phyloP scores from a whole-genome alignment of 2,888 invertebrate genomes.

The Parnassius mnemosyne region DNA sequence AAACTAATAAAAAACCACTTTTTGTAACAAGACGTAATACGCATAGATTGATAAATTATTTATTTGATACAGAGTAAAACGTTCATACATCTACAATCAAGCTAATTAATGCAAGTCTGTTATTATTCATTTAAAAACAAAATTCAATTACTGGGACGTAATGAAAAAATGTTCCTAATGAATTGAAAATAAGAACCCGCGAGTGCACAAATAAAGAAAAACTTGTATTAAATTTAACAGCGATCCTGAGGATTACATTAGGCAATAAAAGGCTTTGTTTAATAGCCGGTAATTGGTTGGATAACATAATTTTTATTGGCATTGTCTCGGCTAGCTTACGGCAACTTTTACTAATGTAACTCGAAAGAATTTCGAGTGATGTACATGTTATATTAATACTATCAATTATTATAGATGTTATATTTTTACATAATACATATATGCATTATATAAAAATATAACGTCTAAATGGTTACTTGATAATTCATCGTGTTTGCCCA shows the following conservation, averaged over 20 bases:
- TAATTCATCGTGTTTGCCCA: no score
- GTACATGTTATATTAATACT: background rate
- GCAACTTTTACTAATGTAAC: constrained; percentile 42
- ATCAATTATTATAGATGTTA: no score
- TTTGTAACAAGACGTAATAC: constrained; percentile 3
- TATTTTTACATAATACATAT: no score
- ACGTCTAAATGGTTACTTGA: no score
- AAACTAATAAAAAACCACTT: background rate
- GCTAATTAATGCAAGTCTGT: constrained; percentile 17
- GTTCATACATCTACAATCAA: constrained; percentile 7
- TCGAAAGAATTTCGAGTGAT: constrained; percentile 31
- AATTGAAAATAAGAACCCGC: constrained; percentile 26
- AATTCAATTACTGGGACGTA: constrained; percentile 26
- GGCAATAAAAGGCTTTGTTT: constrained; percentile 67
- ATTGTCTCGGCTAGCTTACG: constrained; percentile 59
- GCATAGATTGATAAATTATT: constrained; percentile 2
- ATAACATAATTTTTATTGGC: constrained; percentile 73
- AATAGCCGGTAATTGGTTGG: constrained; percentile 68
- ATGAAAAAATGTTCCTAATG: constrained; percentile 33
- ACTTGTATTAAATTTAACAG: constrained; percentile 45
- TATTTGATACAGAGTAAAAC: constrained; percentile 15
- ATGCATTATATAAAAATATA: no score
- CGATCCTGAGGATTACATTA: constrained; percentile 48
- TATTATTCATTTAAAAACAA: constrained; percentile 24
- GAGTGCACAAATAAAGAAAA: constrained; percentile 31